Evolutionary conservation across 2,888 invertebrate genomes (phyloP).

Genomic region (Amblyteles armatorius): DNA sequence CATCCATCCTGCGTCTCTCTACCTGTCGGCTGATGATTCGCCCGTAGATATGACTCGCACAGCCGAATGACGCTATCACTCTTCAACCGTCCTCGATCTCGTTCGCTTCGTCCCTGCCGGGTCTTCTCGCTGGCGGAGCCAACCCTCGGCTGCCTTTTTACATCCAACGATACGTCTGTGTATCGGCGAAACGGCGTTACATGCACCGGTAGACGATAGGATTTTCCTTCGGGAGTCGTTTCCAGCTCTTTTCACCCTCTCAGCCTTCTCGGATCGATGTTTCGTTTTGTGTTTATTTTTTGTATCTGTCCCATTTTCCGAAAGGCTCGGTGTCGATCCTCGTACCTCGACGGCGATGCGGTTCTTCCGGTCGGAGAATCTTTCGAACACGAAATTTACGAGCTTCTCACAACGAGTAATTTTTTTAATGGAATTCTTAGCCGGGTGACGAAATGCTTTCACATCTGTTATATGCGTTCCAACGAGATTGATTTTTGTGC

Average conservation of each 20-base stretch:
- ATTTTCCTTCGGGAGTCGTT: conserved; percentile 12
- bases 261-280: not conserved
- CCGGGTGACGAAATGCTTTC: not conserved
- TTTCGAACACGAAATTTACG: not conserved
- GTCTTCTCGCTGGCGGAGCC: conserved; percentile 9
- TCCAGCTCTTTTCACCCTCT: conserved; percentile 1
- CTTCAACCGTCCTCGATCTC: not conserved
- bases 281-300: not conserved
- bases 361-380: not conserved
- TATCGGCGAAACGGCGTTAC: conserved; percentile 21
- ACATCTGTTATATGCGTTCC: no score
- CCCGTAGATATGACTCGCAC: not conserved
- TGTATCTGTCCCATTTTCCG: not conserved
- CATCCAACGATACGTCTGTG: conserved; percentile 5
- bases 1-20: not conserved
- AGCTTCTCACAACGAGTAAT: not conserved
- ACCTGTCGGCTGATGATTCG: conserved; percentile 12
- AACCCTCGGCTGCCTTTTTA: conserved; percentile 15
- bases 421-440: not conserved
- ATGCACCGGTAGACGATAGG: conserved; percentile 4
- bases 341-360: not conserved
- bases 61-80: conserved; percentile 18
- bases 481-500: no score
- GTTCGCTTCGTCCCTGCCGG: conserved; percentile 8
- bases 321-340: conserved; percentile 14